Base-by-base conservation (phyloP, 2,888 invertebrate species). In the Tanytarsus gracilentus region DNA sequence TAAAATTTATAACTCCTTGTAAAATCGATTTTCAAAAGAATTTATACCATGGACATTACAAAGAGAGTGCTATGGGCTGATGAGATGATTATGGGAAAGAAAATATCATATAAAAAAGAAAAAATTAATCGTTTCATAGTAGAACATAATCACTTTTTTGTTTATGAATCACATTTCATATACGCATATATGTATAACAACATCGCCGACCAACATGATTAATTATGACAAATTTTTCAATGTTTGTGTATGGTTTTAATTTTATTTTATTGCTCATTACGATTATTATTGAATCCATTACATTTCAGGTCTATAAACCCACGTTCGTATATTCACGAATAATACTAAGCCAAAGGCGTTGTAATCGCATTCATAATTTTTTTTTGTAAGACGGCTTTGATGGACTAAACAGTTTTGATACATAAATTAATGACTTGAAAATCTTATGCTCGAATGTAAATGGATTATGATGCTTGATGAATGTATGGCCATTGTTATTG, bases 341-440 rank as follows among this genome's bases (percentile, higher is more conserved):
- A 44, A 44, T 8, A 44, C 23, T 44, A 44, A 18, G 44, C 44
- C 44, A 44, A 44, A 44, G 44, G 44, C 44, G 44, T 44, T 44
- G 44, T 44, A 44, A 44, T 44, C 44, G 44, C 44, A 44, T 44
- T 40, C 44, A 44, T 23, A n/a, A n/a, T n/a, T n/a, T n/a, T n/a
- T n/a, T n/a, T n/a, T n/a, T n/a, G n/a, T n/a, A 23, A 44, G 44
- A 44, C 16, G 44, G 16, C 18, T 44, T 23, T n/a, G 33, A 33
- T 9, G n/a, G 9, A 11, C n/a, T 33, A 33, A 33, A n/a, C 33
- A 33, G 9, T 44, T 58, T 58, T 58, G 58, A 58, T 58, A 58
- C 48, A 58, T 48, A 48, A 58, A 58, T 58, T 58, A 58, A 44
- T 58, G 58, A 58, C 44, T 16, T 44, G 1, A 18, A 44, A 11